phyloP scores from a whole-genome alignment of 1,140 invertebrate genomes.

The Acyrthosiphon pisum region DNA sequence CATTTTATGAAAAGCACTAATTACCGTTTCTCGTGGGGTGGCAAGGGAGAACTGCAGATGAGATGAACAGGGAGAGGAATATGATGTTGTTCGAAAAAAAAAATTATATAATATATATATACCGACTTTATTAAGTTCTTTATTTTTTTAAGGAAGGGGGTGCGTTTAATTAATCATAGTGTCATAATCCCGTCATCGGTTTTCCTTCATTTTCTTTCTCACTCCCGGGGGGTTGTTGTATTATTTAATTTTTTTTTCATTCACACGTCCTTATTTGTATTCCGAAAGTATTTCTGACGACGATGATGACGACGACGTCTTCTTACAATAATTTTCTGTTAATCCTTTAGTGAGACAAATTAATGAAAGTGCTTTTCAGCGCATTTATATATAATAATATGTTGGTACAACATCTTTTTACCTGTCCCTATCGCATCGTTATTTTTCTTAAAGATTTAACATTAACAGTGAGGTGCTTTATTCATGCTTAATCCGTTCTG shows the following conservation, averaged over 20 bases:
- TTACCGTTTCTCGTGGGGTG: neutral
- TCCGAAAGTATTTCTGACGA: slow-evolving; percentile 15
- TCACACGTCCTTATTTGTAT: slow-evolving; percentile 37
- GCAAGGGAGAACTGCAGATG: neutral
- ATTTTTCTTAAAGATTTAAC: neutral
- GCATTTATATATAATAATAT: neutral
- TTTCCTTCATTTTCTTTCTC: slow-evolving; percentile 12
- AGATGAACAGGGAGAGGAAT: neutral
- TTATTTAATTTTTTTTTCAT: slow-evolving; percentile 40
- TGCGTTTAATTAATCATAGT: slow-evolving; percentile 54
- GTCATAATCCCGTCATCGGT: slow-evolving; percentile 51
- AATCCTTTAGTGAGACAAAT: slow-evolving; percentile 46
- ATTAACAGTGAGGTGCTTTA: neutral
- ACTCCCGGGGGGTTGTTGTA: neutral
- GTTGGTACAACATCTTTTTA: neutral
- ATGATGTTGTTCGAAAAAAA: slow-evolving; percentile 32
- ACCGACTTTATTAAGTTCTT: slow-evolving; percentile 39
- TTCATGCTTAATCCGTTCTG: neutral
- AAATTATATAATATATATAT: neutral
- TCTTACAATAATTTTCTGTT: neutral
- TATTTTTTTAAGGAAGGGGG: neutral
- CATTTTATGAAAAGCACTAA: slow-evolving; percentile 29
- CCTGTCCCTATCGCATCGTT: neutral
- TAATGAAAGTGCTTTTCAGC: slow-evolving; percentile 37
- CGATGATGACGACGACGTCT: neutral